Percentiles rank a stretch among this genome's conserved stretches.
phyloP scores from a whole-genome alignment of 2,113 vertebrate species.

The Anarrhichthys ocellatus region DNA sequence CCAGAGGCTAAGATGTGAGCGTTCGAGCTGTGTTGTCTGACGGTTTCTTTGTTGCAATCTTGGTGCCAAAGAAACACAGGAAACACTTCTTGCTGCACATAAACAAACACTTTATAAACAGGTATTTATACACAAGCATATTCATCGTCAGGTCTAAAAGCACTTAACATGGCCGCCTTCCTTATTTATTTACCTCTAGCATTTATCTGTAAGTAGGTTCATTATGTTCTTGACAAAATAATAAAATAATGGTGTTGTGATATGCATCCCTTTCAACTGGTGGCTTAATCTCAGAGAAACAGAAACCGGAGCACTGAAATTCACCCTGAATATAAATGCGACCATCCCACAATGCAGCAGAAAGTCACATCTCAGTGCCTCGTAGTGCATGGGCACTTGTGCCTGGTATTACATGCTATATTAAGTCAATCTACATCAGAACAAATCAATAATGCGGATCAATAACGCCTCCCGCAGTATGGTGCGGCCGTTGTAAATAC shows the following conservation, averaged over 20 bases:
- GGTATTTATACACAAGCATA: background rate
- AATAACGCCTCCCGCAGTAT: background rate
- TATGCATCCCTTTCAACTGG: constrained; percentile 14
- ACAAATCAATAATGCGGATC: constrained; percentile 6
- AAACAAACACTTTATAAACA: constrained; percentile 6
- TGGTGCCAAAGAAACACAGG: background rate
- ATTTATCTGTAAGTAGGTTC: background rate
- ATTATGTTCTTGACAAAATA: constrained; percentile 3
- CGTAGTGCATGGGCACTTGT: background rate
- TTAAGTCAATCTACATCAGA: constrained; percentile 2
- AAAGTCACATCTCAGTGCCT: background rate
- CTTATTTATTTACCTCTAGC: constrained; percentile 1
- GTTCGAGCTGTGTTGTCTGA: background rate
- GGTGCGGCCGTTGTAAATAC: background rate
- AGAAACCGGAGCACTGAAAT: background rate
- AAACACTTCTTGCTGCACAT: background rate
- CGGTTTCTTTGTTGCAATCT: constrained; percentile 12
- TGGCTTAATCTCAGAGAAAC: constrained; percentile 5
- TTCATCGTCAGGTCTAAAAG: background rate
- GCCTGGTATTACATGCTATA: constrained; percentile 2
- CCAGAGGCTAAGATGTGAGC: background rate
- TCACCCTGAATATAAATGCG: constrained; percentile 6
- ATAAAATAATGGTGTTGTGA: constrained; percentile 3
- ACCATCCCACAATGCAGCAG: background rate
- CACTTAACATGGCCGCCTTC: background rate